Conservation (phyloP, 1,140 invertebrate species). For the Lordiphosa collinella region DNA sequence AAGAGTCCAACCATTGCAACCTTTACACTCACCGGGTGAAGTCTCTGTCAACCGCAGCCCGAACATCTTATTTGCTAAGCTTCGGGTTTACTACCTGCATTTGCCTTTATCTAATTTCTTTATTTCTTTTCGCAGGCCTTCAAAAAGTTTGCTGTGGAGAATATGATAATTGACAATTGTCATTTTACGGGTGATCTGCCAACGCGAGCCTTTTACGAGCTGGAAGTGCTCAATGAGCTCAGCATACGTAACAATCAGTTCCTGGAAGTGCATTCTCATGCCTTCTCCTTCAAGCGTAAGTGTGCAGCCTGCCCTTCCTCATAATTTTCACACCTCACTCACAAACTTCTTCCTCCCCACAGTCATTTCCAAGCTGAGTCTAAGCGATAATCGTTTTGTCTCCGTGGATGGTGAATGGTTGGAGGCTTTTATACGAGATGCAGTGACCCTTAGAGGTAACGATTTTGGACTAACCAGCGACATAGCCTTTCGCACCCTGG, state of each 20-base stretch:
- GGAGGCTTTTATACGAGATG: constrained; percentile 60
- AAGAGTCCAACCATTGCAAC: too few species aligned
- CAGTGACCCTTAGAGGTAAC: constrained; percentile 56
- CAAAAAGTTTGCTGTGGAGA: constrained; percentile 87
- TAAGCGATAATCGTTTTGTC: constrained; percentile 62
- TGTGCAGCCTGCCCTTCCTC: neutral
- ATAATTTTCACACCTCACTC: neutral
- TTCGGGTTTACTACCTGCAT: too few species aligned
- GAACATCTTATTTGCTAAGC: too few species aligned
- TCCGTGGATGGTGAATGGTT: constrained; percentile 68
- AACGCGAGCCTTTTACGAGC: constrained; percentile 86
- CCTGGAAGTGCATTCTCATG: constrained; percentile 80
- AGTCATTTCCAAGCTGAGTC: constrained; percentile 67
- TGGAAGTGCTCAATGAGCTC: constrained; percentile 85
- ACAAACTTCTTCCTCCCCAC: too few species aligned
- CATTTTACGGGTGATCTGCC: constrained; percentile 82
- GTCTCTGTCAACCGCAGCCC: too few species aligned
- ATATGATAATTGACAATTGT: constrained; percentile 82
- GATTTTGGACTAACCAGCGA: constrained; percentile 62
- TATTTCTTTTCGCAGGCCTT: constrained; percentile 81
- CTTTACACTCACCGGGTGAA: too few species aligned
- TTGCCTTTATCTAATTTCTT: too few species aligned
- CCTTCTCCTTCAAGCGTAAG: constrained; percentile 81
- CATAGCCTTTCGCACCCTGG: constrained; percentile 65
- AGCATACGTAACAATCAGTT: constrained; percentile 84